phyloP scores from a whole-genome alignment of 1,140 invertebrate species.

The Drepana arcuata region DNA sequence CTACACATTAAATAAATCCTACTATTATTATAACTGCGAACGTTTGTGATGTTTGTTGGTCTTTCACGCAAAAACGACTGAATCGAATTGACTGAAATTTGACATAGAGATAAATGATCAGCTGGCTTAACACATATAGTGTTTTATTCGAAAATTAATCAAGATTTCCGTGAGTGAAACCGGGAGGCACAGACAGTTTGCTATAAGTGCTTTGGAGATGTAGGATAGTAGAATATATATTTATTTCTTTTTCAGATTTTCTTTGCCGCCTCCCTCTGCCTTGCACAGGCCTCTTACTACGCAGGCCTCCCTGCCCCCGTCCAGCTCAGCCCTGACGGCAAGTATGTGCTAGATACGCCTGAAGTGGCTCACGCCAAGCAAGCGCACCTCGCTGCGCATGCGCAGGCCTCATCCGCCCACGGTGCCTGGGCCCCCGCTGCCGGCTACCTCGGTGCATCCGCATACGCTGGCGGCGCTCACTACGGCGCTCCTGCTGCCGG shows the following conservation, averaged over 20 bases:
- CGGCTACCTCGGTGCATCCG: constrained; percentile 35
- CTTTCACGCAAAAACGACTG: too few relatives aligned
- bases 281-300: constrained; percentile 59
- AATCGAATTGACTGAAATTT: too few relatives aligned
- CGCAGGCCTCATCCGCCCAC: constrained; percentile 46
- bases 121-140: too few relatives aligned
- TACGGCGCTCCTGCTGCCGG: constrained; percentile 53
- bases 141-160: too few relatives aligned
- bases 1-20: too few relatives aligned
- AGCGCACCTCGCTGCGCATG: constrained; percentile 54
- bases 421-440: constrained; percentile 55
- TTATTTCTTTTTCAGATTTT: constrained; percentile 61
- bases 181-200: too few relatives aligned
- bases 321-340: constrained; percentile 60
- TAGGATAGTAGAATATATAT: too few relatives aligned
- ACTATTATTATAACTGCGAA: too few relatives aligned
- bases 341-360: constrained; percentile 59
- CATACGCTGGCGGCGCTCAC: constrained; percentile 31
- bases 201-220: too few relatives aligned
- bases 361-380: constrained; percentile 65
- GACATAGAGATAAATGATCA: too few relatives aligned
- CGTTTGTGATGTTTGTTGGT: too few relatives aligned
- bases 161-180: too few relatives aligned
- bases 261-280: constrained; percentile 51
- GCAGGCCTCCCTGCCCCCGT: constrained; percentile 51